A percentile compares a stretch with the other conserved stretches of the same genome.
phyloP scores from a whole-genome alignment of 2,888 invertebrate species.

The Lasioglossum marginatum region DNA sequence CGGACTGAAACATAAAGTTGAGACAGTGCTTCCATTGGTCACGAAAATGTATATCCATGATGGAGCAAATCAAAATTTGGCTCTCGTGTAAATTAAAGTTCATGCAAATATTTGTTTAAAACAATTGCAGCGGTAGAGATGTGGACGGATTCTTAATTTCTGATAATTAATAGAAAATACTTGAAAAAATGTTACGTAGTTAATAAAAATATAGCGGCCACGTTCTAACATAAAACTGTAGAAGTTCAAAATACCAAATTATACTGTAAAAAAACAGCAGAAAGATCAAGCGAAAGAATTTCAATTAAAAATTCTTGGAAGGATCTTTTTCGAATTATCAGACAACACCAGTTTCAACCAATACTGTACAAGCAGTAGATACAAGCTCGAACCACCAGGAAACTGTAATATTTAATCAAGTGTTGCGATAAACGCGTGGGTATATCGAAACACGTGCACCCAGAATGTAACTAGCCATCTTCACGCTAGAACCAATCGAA shows the following conservation, averaged over 20 bases:
- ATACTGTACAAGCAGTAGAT: background rate
- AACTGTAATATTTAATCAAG: background rate
- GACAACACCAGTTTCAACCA: background rate
- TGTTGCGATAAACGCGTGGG: constrained; percentile 9
- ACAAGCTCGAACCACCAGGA: background rate
- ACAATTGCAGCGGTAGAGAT: background rate
- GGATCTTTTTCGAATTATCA: background rate
- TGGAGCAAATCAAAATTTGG: constrained; percentile 59
- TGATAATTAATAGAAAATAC: background rate
- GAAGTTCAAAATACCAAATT: background rate
- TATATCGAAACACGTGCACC: background rate
- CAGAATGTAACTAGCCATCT: background rate
- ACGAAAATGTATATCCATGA: constrained; percentile 63
- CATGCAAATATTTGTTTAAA: constrained; percentile 28
- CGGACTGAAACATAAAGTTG: constrained; percentile 9
- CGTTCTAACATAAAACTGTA: background rate
- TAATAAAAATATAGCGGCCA: background rate
- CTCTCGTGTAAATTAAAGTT: background rate
- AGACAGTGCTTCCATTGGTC: constrained; percentile 66
- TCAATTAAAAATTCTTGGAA: background rate
- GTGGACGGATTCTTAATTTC: background rate
- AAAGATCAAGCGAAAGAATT: background rate
- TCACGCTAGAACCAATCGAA: background rate
- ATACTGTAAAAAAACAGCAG: background rate
- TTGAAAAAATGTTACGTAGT: background rate